phyloP scores from a whole-genome alignment of 2,113 vertebrate species.

The Tonatia bakeri region DNA sequence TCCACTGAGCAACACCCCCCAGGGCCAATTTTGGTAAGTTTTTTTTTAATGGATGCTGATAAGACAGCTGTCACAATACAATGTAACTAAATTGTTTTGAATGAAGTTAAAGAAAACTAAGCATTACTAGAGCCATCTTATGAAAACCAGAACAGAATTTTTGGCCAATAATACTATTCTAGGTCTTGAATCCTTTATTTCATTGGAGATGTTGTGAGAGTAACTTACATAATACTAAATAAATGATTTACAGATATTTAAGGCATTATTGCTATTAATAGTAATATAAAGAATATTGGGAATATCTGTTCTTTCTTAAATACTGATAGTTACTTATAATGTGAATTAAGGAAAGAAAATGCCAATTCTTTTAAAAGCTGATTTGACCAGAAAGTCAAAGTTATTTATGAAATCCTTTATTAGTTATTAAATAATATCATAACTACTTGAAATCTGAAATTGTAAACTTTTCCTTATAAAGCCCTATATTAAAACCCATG shows the following conservation, averaged over 20 bases:
- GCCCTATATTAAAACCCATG: neutral
- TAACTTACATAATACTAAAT: neutral
- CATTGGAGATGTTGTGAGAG: neutral
- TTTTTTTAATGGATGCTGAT: no score
- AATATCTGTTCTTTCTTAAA: neutral
- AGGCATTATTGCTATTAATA: neutral
- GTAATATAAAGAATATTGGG: neutral
- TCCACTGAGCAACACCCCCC: no score
- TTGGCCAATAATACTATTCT: neutral
- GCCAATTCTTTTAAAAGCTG: neutral
- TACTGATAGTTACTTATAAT: neutral
- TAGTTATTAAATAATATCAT: neutral
- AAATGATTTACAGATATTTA: neutral
- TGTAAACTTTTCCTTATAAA: neutral
- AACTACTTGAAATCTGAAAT: neutral
- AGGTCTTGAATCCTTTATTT: neutral
- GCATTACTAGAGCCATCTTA: no score
- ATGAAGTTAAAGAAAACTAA: no score
- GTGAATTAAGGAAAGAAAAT: neutral
- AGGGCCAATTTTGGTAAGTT: no score
- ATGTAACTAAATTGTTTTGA: no score
- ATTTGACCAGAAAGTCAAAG: neutral
- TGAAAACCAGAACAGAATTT: no score
- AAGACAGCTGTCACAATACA: no score
- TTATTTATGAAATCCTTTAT: neutral